These are phyloP conservation scores for Pygoscelis antarcticus DNA, from an alignment of 2,113 vertebrate species.

Conservation along the genomic window DNA sequence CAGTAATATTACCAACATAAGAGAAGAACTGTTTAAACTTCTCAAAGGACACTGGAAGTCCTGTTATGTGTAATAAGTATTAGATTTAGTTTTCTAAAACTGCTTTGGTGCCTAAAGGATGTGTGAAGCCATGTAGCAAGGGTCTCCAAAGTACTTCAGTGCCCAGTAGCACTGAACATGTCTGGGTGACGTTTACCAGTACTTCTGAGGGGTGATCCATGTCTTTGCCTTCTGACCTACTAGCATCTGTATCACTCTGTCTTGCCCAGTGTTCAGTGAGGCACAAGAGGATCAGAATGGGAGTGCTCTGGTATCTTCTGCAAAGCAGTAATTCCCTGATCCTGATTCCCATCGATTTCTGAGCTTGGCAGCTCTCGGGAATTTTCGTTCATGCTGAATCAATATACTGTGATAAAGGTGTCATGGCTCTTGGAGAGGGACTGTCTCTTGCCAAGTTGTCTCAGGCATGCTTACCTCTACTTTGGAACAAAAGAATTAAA, in stretches of 20 bases:
- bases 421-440: not conserved
- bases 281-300: not conserved
- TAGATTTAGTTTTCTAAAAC: not conserved
- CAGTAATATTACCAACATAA: not conserved
- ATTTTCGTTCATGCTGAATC: not conserved
- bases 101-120: not conserved
- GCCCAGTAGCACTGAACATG: fast-evolving
- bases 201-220: not conserved
- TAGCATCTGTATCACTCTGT: not conserved
- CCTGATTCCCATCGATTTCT: not conserved
- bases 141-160: not conserved
- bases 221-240: not conserved
- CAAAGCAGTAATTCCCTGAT: not conserved
- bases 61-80: not conserved
- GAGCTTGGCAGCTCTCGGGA: not conserved
- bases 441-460: not conserved
- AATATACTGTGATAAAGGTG: not conserved
- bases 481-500: not conserved
- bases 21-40: not conserved
- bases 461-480: not conserved
- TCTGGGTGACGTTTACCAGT: not conserved
- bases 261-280: not conserved
- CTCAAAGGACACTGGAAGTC: not conserved
- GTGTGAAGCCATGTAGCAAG: not conserved
- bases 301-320: not conserved